phyloP scores from a whole-genome alignment of 2,888 invertebrate species.

The Liodrosophila aerea region DNA sequence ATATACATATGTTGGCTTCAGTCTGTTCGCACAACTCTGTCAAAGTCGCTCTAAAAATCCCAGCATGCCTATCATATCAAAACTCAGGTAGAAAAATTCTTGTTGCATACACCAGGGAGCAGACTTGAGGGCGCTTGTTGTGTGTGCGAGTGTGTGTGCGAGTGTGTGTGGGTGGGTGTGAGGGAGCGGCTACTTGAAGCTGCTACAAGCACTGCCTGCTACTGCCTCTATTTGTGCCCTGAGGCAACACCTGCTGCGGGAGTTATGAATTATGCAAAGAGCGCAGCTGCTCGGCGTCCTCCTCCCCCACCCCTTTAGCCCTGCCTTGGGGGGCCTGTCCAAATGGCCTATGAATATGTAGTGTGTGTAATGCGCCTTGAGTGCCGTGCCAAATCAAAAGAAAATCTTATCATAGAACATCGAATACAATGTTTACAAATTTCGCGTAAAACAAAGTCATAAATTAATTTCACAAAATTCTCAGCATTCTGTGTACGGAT shows the following conservation, averaged over 20 bases:
- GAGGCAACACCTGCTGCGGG: slow-evolving; percentile 59
- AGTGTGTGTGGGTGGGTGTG: slow-evolving; percentile 32
- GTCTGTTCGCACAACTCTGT: too few relatives aligned
- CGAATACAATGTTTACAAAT: slow-evolving; percentile 35
- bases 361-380: slow-evolving; percentile 22
- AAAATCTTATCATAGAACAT: slow-evolving; percentile 47
- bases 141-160: too few relatives aligned
- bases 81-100: slow-evolving; percentile 39
- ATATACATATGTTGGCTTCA: too few relatives aligned
- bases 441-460: slow-evolving; percentile 57
- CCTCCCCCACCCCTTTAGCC: neutral
- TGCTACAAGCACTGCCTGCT: too few relatives aligned
- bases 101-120: slow-evolving; percentile 68
- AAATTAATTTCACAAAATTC: slow-evolving; percentile 70
- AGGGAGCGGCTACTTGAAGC: slow-evolving; percentile 1
- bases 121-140: slow-evolving; percentile 52
- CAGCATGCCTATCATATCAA: slow-evolving; percentile 29
- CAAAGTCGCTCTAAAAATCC: too few relatives aligned
- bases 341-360: slow-evolving; percentile 38
- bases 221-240: neutral
- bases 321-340: slow-evolving; percentile 38
- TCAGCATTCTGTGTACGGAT: slow-evolving; percentile 42
- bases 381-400: slow-evolving; percentile 23
- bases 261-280: slow-evolving; percentile 71
- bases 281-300: slow-evolving; percentile 29